These are phyloP conservation scores for Vulpes vulpes DNA, from an alignment of 2,113 vertebrate genomes.

Conservation along the genomic window DNA sequence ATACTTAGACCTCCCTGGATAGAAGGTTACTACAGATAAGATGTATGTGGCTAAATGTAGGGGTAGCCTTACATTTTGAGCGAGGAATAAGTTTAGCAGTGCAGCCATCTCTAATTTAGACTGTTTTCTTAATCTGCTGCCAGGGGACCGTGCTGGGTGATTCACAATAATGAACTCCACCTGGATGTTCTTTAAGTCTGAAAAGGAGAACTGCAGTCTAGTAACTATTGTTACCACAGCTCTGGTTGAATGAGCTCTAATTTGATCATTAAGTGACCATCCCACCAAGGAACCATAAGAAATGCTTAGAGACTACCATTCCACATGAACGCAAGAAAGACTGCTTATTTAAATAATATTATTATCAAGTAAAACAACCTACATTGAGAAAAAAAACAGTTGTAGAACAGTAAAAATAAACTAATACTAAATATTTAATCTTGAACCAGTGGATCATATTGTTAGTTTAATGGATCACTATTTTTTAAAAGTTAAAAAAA, in stretches of 20 bases:
- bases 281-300: slow-evolving; percentile 61
- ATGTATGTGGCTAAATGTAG: slow-evolving; percentile 58
- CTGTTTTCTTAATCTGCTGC: slow-evolving; percentile 84
- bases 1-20: slow-evolving; percentile 77
- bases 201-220: background rate
- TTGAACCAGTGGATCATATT: background rate
- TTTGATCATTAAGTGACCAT: slow-evolving; percentile 79
- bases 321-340: background rate
- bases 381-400: background rate
- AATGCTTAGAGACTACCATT: background rate
- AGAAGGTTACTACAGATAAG: slow-evolving; percentile 76
- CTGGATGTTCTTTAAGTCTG: slow-evolving; percentile 83
- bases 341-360: slow-evolving; percentile 52
- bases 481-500: slow-evolving; percentile 4
- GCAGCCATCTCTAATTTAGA: slow-evolving; percentile 82
- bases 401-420: slow-evolving; percentile 26
- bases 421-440: slow-evolving; percentile 58
- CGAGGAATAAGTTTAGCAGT: slow-evolving; percentile 72
- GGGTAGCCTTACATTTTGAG: slow-evolving; percentile 72
- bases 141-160: slow-evolving; percentile 81
- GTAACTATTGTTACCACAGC: slow-evolving; percentile 61
- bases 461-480: slow-evolving; percentile 16
- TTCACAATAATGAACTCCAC: slow-evolving; percentile 86
- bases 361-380: slow-evolving; percentile 19
- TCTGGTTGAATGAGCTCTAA: slow-evolving; percentile 79